Evolutionary conservation across 1,140 invertebrate species (phyloP).

Genomic region (Heliothis subflexa): DNA sequence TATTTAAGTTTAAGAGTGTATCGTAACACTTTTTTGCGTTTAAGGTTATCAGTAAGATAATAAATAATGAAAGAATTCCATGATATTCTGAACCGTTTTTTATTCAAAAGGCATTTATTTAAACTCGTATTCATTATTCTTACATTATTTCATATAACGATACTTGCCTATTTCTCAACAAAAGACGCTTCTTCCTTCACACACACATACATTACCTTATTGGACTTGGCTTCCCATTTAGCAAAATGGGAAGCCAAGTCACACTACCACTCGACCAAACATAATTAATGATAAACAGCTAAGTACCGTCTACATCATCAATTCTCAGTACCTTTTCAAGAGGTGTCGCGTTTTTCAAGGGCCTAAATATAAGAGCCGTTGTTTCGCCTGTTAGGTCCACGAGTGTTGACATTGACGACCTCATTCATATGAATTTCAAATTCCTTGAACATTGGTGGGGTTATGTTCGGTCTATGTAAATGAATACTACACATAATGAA

Average conservation of each 20-base stretch:
- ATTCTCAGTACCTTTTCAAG: constrained; percentile 11
- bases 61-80: too few species aligned
- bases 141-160: too few species aligned
- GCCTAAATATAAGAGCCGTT: constrained; percentile 15
- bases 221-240: too few species aligned
- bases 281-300: not conserved
- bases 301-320: constrained; percentile 27
- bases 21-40: not conserved
- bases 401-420: constrained; percentile 55
- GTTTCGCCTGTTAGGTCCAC: constrained; percentile 49
- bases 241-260: too few species aligned
- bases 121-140: too few species aligned
- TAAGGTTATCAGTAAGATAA: not conserved
- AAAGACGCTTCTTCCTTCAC: too few species aligned
- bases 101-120: too few species aligned
- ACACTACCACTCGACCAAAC: not conserved
- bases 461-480: constrained; percentile 13
- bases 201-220: too few species aligned
- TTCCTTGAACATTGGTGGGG: constrained; percentile 37
- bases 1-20: not conserved
- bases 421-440: constrained; percentile 59
- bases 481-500: constrained; percentile 11
- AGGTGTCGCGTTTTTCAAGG: constrained; percentile 33
- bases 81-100: too few species aligned
- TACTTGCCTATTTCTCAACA: too few species aligned